These are phyloP conservation scores for Trichonephila clavipes DNA, from an alignment of 1,140 invertebrate genomes.

Conservation along the genomic window DNA sequence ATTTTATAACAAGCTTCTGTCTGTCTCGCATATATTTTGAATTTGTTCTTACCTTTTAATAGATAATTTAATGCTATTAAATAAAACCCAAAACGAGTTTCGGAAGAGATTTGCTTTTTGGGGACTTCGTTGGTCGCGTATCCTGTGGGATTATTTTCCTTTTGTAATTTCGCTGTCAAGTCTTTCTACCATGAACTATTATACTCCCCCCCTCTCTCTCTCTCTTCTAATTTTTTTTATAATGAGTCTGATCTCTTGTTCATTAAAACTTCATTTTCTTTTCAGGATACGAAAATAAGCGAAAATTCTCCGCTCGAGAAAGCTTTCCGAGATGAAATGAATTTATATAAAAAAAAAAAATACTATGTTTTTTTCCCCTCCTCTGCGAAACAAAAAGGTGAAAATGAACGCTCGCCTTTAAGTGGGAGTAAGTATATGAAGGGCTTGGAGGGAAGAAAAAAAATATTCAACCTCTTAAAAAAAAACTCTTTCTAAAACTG, in stretches of 20 bases:
- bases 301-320: background rate
- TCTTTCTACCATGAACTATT: background rate
- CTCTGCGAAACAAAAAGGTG: constrained; percentile 6
- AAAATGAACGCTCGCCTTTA: background rate
- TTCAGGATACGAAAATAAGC: constrained; percentile 2
- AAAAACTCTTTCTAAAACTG: background rate
- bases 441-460: background rate
- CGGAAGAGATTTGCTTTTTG: no score
- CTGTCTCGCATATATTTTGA: no score
- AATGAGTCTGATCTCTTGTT: background rate
- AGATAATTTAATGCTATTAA: no score
- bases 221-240: background rate
- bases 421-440: background rate
- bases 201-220: background rate
- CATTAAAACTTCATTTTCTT: constrained; percentile 20
- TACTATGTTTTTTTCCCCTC: background rate
- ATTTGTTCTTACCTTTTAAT: no score
- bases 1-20: no score
- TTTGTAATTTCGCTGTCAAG: background rate
- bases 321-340: no score
- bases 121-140: no score
- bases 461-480: background rate
- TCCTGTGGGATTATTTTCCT: background rate
- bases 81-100: no score
- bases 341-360: no score